Percentiles rank a stretch among this genome's conserved stretches.
phyloP scores from a whole-genome alignment of 92 coral and sea anemone genomes.

The Blastomussa wellsi region DNA sequence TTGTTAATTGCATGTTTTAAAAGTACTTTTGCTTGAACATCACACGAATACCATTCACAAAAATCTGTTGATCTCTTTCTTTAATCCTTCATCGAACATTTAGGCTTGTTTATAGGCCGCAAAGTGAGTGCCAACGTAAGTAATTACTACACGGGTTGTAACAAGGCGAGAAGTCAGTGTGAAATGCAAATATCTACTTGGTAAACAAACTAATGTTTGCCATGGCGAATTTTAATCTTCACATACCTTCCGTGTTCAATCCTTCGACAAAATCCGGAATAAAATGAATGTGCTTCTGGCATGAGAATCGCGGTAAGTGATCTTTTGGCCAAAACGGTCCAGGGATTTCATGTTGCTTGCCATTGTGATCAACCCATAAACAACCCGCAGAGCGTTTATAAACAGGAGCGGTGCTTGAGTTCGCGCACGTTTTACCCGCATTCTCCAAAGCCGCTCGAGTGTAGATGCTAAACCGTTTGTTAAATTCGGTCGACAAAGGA shows the following conservation, averaged over 20 bases:
- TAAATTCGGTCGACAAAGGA: conserved; percentile 67
- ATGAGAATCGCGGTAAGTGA: conserved; percentile 77
- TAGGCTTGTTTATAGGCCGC: neutral
- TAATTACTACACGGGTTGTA: neutral
- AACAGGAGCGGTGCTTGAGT: conserved; percentile 21
- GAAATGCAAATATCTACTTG: neutral
- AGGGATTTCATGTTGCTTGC: conserved; percentile 59
- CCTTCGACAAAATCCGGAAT: conserved; percentile 81
- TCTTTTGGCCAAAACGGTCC: conserved; percentile 98
- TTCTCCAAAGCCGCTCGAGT: conserved; percentile 76
- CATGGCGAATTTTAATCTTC: neutral
- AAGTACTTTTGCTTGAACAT: neutral
- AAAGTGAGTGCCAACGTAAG: conserved; percentile 4
- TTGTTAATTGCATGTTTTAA: conserved; percentile 11
- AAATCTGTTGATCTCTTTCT: neutral
- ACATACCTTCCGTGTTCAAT: conserved; percentile 81
- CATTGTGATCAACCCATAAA: conserved; percentile 70
- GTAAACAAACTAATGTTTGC: conserved; percentile 6
- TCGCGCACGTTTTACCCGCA: conserved; percentile 37
- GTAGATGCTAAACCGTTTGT: conserved; percentile 63
- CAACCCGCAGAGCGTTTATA: conserved; percentile 65
- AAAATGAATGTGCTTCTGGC: conserved; percentile 67
- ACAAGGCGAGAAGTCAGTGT: conserved; percentile 5
- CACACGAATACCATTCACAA: neutral
- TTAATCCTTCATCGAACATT: neutral